A percentile compares a stretch with the other conserved stretches of the same genome.
Conservation (phyloP, 2,888 invertebrate genomes). For the Microctonus hyperodae region DNA sequence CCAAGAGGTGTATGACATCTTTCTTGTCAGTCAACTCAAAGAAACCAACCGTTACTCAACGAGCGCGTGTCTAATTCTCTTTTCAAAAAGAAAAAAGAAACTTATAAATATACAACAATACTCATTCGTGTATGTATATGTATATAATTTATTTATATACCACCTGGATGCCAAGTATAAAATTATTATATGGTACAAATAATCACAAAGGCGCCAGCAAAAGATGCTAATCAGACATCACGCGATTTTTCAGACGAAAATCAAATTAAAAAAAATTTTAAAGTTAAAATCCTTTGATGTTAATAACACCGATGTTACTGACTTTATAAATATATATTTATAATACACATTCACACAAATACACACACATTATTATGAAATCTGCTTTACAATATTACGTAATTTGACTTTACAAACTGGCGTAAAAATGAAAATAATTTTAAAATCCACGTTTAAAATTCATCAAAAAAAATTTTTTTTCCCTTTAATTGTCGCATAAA, state of each 20-base stretch:
- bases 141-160: background rate
- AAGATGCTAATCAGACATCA: background rate
- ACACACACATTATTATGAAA: background rate
- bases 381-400: slow-evolving; percentile 17
- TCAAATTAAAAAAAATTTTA: background rate
- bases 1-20: slow-evolving; percentile 7
- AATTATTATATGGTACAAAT: too few relatives aligned
- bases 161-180: too few relatives aligned
- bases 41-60: background rate
- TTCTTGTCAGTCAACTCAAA: background rate
- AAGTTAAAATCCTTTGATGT: too few relatives aligned
- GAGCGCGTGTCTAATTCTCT: slow-evolving; percentile 20
- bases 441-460: too few relatives aligned
- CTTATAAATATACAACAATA: background rate
- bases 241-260: background rate
- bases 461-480: too few relatives aligned
- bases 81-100: background rate
- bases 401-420: slow-evolving; percentile 23
- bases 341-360: background rate
- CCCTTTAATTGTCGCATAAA: too few relatives aligned
- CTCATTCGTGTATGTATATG: background rate
- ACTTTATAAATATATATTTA: background rate
- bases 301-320: background rate
- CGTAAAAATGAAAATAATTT: slow-evolving; percentile 1
- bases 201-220: background rate